phyloP scores from a whole-genome alignment of 1,140 invertebrate genomes.

The Philaenus spumarius region DNA sequence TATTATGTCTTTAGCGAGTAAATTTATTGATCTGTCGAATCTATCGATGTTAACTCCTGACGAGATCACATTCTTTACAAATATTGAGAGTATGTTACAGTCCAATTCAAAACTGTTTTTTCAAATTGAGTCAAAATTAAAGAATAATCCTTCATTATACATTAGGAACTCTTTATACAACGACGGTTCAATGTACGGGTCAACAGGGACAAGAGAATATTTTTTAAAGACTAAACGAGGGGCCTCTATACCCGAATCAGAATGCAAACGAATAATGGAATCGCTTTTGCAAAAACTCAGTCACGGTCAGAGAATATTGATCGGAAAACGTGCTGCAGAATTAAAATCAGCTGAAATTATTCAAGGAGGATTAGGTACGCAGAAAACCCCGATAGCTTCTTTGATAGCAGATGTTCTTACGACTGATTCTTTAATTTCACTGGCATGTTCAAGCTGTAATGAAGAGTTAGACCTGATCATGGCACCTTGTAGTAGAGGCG shows the following conservation, averaged over 20 bases:
- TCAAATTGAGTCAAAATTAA: background rate
- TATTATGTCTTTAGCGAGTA: background rate
- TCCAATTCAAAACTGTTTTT: background rate
- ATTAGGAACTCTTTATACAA: background rate
- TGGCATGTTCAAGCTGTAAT: background rate
- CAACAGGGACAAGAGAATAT: background rate
- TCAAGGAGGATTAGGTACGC: background rate
- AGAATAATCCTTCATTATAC: background rate
- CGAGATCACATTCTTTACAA: background rate
- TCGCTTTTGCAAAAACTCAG: conserved; percentile 4
- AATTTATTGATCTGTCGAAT: background rate
- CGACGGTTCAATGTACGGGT: background rate
- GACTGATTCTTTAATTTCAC: background rate
- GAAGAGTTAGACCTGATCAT: conserved; percentile 4
- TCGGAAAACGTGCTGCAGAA: conserved; percentile 2
- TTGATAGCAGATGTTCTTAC: conserved; percentile 2
- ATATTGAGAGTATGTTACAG: background rate
- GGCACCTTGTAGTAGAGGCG: background rate
- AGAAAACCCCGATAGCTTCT: background rate
- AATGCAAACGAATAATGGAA: background rate
- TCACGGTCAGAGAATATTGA: conserved; percentile 1
- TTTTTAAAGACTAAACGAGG: background rate
- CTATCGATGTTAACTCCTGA: background rate
- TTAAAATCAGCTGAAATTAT: background rate
- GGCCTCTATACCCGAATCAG: background rate